Percentiles rank a stretch among this genome's conserved stretches.
Conservation (phyloP, 35 echinoderm and acorn worm species). For the Strongylocentrotus purpuratus region DNA sequence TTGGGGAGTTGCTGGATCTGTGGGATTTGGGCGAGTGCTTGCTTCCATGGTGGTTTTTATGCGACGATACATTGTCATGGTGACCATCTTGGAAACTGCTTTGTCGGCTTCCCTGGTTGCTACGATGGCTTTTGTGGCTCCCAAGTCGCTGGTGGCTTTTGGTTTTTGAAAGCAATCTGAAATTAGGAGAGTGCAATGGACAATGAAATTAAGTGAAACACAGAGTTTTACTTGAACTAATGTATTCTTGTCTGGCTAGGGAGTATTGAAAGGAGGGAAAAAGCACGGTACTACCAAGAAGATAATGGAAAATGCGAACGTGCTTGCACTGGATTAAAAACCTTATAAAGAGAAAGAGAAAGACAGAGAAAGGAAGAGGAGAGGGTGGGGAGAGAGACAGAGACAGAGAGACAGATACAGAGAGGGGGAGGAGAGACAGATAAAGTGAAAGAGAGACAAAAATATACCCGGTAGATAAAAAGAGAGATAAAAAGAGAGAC, state of each 20-base stretch:
- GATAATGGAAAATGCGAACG: not conserved
- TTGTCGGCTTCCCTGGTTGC: slow-evolving; percentile 55
- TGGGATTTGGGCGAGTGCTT: slow-evolving; percentile 57
- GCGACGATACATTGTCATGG: slow-evolving; percentile 28
- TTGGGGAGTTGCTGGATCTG: slow-evolving; percentile 50
- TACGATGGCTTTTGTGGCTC: slow-evolving; percentile 62
- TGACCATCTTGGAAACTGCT: slow-evolving; percentile 48
- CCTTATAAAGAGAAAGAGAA: not conserved
- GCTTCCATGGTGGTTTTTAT: slow-evolving; percentile 49
- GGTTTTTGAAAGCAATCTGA: slow-evolving; percentile 65
- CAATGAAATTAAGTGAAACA: not conserved
- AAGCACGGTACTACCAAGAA: not conserved
- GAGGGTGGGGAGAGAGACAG: too few relatives aligned
- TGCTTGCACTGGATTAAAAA: not conserved
- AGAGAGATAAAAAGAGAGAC: too few relatives aligned
- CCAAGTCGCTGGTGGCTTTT: slow-evolving; percentile 51
- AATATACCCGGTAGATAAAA: too few relatives aligned
- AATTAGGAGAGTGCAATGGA: not conserved
- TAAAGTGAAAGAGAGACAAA: too few relatives aligned
- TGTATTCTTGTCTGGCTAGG: not conserved
- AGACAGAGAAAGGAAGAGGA: not conserved
- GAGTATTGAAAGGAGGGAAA: not conserved
- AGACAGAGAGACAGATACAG: too few relatives aligned
- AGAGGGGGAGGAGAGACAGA: too few relatives aligned
- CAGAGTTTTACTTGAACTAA: not conserved